phyloP scores from a whole-genome alignment of 2,113 vertebrate species.

The Megalops atlanticus region DNA sequence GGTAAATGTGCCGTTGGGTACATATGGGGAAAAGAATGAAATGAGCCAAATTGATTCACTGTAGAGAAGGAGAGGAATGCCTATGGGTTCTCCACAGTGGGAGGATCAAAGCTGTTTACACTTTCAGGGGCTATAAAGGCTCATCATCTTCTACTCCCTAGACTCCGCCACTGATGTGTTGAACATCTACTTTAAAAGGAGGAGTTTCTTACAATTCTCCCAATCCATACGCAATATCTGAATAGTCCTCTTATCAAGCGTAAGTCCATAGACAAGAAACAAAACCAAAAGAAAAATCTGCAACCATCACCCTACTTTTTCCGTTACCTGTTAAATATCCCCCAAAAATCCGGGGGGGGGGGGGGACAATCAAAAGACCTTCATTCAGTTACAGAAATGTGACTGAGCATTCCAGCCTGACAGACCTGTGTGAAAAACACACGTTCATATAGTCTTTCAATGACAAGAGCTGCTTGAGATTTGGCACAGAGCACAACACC shows the following conservation, averaged over 20 bases:
- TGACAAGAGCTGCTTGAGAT: background rate
- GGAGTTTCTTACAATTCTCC: background rate
- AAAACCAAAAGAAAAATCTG: background rate
- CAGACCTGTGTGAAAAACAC: too few relatives aligned
- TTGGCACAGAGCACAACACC: background rate
- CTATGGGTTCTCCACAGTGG: conserved; percentile 33
- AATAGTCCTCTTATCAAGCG: background rate
- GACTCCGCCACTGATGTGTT: background rate
- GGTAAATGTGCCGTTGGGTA: conserved; percentile 45
- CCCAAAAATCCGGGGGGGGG: too few relatives aligned
- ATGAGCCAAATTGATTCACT: conserved; percentile 40
- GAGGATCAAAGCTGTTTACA: conserved; percentile 55
- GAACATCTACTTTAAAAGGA: background rate
- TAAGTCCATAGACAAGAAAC: background rate
- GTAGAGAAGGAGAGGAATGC: conserved; percentile 45
- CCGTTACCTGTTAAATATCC: background rate
- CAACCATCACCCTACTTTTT: background rate
- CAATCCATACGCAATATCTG: background rate
- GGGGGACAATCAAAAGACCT: too few relatives aligned
- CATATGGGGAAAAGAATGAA: conserved; percentile 29
- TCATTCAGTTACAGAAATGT: too few relatives aligned
- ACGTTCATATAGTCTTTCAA: background rate
- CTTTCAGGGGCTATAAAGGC: conserved; percentile 32
- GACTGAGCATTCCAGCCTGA: too few relatives aligned
- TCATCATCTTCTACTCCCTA: background rate